Conservation (phyloP, 1,140 invertebrate species). For the Aphaenogaster ashmeadi region DNA sequence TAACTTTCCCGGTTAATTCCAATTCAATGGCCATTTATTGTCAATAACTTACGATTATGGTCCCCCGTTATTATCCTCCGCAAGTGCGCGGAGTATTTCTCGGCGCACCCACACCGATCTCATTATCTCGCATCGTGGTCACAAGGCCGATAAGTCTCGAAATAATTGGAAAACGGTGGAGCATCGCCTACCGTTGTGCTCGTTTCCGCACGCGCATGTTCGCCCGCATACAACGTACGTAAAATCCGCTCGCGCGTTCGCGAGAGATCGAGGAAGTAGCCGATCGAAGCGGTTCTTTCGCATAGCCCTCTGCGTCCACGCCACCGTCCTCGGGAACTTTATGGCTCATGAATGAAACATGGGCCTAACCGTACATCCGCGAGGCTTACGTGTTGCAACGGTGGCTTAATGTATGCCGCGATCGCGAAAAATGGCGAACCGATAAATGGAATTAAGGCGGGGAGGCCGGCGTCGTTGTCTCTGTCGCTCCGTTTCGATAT, state of each 20-base stretch:
- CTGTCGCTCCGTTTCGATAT: slow-evolving; percentile 51
- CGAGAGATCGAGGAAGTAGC: slow-evolving; percentile 57
- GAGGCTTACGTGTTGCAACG: slow-evolving; percentile 80
- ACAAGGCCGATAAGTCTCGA: slow-evolving; percentile 42
- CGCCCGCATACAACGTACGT: slow-evolving; percentile 17
- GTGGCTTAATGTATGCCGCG: slow-evolving; percentile 78
- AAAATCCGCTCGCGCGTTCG: slow-evolving; percentile 41
- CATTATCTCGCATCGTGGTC: slow-evolving; percentile 20
- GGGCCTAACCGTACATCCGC: slow-evolving; percentile 79
- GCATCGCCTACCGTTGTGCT: slow-evolving; percentile 10
- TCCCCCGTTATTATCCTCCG: not conserved
- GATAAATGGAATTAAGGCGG: slow-evolving; percentile 81
- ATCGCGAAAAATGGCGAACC: slow-evolving; percentile 78
- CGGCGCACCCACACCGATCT: slow-evolving; percentile 20
- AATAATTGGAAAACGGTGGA: slow-evolving; percentile 51
- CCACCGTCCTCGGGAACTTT: slow-evolving; percentile 78
- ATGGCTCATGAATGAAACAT: slow-evolving; percentile 86
- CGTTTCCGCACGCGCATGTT: slow-evolving; percentile 20
- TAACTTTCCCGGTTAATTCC: slow-evolving; percentile 22
- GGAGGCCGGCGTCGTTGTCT: slow-evolving; percentile 57
- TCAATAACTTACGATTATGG: slow-evolving; percentile 24
- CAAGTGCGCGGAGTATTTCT: not conserved
- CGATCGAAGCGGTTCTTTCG: slow-evolving; percentile 49
- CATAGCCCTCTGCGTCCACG: slow-evolving; percentile 28
- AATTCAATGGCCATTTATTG: slow-evolving; percentile 35